Evolutionary conservation across 1,140 invertebrate species (phyloP), one percentile per base, ranked within the genome.

Genomic region (Rhagoletis zephyria): DNA sequence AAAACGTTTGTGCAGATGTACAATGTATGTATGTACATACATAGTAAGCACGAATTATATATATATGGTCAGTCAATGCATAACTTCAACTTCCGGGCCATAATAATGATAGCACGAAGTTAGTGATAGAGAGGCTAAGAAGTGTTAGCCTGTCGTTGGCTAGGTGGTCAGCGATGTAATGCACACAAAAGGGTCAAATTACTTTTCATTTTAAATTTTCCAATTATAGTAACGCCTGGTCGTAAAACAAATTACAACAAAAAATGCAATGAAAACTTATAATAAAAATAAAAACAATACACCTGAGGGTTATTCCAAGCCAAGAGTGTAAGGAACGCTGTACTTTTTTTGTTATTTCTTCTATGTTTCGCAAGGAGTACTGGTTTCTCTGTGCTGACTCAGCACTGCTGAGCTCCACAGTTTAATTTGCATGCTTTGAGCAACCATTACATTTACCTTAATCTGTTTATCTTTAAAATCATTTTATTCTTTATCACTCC

Each of bases 81-180:
- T 81, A 81, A 81, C 74, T 81, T 81, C 48, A 81, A 81, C 74
- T 81, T 81, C 74, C 74, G 74, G 74, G 74, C 74, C 74, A 56
- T 81, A 81, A 81, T 81, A 30, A 19, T 63, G 12, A n/a, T 16
- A n/a, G 42, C 45, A 67, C 30, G n/a, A 67, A 67, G 65, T 48
- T 30, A 30, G 14, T 51, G 48, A 16, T n/a, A 2, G 7, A 7
- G 48, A 19, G 70, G 40, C 2, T 56, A 59, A 81, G 48, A 19
- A 56, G 16, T 56, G 51, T 56, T 51, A 30, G 4, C 4, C 16
- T 64, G 70, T 19, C 48, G 14, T 9, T n/a, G 74, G 16, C 48
- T 51, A 74, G 74, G 48, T 81, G 48, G 48, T 81, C 74, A 51
- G n/a, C 19, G 48, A 16, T n/a, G 42, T 6, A 6, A 42, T 74